Conservation (phyloP, 1,140 invertebrate genomes). For the Steinernema khuongi region DNA sequence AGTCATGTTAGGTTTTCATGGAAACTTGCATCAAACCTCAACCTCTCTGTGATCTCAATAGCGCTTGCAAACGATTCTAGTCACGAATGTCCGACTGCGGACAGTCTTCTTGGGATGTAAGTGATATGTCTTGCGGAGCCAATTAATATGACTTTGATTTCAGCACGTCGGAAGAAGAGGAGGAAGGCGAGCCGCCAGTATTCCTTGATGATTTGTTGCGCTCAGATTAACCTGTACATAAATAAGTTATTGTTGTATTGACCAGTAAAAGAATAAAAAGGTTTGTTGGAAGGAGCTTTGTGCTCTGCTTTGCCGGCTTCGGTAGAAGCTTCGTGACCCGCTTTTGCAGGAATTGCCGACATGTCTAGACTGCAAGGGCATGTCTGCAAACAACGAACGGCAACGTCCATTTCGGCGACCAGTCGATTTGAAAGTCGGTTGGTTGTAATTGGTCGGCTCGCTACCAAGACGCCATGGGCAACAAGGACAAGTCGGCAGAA, state of each 20-base stretch:
- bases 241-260: no score
- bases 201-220: background rate
- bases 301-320: no score
- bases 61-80: background rate
- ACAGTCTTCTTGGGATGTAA: background rate
- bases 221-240: background rate
- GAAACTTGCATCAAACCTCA: background rate
- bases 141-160: background rate
- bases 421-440: background rate
- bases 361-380: no score
- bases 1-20: background rate
- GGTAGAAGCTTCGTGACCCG: no score
- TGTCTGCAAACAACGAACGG: no score
- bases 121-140: background rate
- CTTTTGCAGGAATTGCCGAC: no score
- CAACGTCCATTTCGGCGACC: background rate
- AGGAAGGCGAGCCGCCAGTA: background rate
- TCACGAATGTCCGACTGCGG: background rate
- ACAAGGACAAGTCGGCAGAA: background rate
- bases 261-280: no score
- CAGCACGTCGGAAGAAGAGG: conserved; percentile 1
- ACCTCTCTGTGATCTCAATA: background rate
- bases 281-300: no score
- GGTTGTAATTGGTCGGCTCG: background rate
- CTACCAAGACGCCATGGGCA: background rate